Base-by-base conservation (phyloP, 2,888 invertebrate species). In the Mimumesa dahlbomi region DNA sequence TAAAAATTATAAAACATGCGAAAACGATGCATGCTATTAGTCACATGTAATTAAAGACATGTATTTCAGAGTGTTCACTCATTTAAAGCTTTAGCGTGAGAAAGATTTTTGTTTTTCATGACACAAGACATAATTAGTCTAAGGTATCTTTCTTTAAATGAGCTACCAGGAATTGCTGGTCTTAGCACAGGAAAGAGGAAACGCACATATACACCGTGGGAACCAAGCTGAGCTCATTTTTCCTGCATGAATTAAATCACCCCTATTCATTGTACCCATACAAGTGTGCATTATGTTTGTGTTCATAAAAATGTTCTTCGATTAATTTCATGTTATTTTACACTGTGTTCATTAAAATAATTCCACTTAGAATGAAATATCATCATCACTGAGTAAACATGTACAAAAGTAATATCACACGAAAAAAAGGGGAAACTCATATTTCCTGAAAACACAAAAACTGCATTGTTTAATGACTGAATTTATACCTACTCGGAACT, bases 121-220 rank as follows among this genome's bases (percentile, higher is more conserved):
- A 22, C 58, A 66, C 65, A 78, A 83, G 75, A 76, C 67, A 79
- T 85, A 88, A 89, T 89, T 88, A 88, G 82, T 82, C 77, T 69
- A 71, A 82, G 85, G 86, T 85, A 87, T 87, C 85, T 87, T 77
- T 83, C 82, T 83, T 83, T 73, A 79, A 85, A 85, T 73, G 74
- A 85, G 81, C 79, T 77, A 79, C 84, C 82, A 85, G 85, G 86
- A 88, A 86, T 84, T 82, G 77, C 76, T 69, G 77, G 82, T 77
- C 79, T 84, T 75, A 65, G 74, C 72, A 79, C 86, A 84, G 84
- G 84, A 85, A 87, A 87, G 81, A 87, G 88, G 88, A 88, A 88
- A 85, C 81, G 73, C 57, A 42, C 70, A 70, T 76, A 74, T 69
- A 82, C 76, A 72, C 77, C 83, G 85, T 88, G 88, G 86, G 88